Evolutionary conservation across 2,797 vertebrate species (phyloP).

Genomic region (Micrastur ruficollis): DNA sequence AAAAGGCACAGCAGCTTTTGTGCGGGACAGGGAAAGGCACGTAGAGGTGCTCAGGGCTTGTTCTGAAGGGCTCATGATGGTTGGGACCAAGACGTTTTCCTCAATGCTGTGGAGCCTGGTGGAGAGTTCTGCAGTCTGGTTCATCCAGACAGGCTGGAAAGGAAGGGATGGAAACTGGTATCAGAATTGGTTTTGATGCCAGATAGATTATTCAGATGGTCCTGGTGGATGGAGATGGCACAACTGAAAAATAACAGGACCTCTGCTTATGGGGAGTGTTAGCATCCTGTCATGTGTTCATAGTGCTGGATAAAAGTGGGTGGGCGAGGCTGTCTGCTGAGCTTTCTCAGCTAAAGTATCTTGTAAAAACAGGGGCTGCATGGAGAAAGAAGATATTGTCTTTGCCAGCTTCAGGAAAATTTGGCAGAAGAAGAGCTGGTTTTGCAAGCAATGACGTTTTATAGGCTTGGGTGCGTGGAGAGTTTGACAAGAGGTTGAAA

Average conservation of each 20-base stretch:
- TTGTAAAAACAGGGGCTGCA: background rate
- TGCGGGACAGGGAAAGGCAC: background rate
- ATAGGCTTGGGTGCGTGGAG: background rate
- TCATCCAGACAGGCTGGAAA: background rate
- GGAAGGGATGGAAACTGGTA: background rate
- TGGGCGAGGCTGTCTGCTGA: background rate
- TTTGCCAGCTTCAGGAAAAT: background rate
- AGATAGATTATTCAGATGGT: background rate
- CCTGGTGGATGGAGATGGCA: background rate
- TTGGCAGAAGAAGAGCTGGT: background rate
- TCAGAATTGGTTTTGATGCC: background rate
- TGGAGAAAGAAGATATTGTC: background rate
- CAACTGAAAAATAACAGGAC: background rate
- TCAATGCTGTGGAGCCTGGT: accelerated
- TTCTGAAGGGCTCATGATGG: background rate
- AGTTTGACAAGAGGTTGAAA: background rate
- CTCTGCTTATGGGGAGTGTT: background rate
- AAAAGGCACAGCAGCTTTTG: background rate
- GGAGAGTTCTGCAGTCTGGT: background rate
- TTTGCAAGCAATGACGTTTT: background rate
- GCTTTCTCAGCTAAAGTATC: background rate
- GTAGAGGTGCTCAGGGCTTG: background rate
- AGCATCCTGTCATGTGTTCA: accelerated
- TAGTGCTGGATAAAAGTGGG: background rate
- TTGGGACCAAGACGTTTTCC: background rate